These are phyloP conservation scores for Epinotia brunnichana DNA, from an alignment of 2,888 invertebrate genomes.

Conservation along the genomic window DNA sequence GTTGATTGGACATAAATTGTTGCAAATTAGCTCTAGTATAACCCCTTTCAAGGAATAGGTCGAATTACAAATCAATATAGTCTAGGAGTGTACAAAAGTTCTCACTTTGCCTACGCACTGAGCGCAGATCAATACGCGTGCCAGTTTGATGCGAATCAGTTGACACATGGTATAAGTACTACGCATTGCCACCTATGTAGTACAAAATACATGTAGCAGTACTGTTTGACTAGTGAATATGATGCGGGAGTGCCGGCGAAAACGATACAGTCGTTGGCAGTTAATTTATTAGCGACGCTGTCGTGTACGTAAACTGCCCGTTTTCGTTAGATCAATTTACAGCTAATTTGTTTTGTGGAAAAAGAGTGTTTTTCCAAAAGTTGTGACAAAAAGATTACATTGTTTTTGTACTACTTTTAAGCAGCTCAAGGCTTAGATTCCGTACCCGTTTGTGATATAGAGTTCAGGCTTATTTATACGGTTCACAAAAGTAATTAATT, in stretches of 20 bases:
- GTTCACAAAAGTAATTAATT: too few relatives aligned
- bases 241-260: neutral
- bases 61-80: too few relatives aligned
- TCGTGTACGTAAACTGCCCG: neutral
- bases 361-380: conserved; percentile 12
- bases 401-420: conserved; percentile 29
- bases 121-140: conserved; percentile 8
- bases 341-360: conserved; percentile 5
- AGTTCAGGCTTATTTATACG: conserved; percentile 11
- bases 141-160: conserved; percentile 12
- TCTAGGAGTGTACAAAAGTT: neutral
- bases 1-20: too few relatives aligned
- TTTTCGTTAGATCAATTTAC: conserved; percentile 2
- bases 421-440: conserved; percentile 24
- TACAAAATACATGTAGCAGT: too few relatives aligned
- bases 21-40: too few relatives aligned
- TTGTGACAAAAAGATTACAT: conserved; percentile 13
- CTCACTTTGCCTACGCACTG: neutral
- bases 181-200: neutral
- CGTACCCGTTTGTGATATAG: conserved; percentile 18
- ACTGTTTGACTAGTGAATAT: neutral
- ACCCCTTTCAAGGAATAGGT: too few relatives aligned
- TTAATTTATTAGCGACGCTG: too few relatives aligned
- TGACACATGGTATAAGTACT: neutral
- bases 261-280: neutral